These are phyloP conservation scores for Octomys mimax DNA, from an alignment of 2,797 vertebrate species.

Conservation along the genomic window DNA sequence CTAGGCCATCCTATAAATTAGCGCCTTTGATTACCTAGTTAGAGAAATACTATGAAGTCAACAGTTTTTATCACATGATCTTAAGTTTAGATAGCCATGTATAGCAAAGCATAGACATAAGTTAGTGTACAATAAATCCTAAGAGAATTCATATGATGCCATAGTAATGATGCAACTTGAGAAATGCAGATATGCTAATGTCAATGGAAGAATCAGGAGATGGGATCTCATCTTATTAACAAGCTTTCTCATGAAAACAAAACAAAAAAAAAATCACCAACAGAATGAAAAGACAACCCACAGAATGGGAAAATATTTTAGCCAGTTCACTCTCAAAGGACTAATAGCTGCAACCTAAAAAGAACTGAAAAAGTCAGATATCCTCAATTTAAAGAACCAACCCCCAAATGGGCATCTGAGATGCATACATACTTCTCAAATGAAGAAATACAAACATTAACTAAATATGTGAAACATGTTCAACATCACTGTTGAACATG, in stretches of 20 bases:
- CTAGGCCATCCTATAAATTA: not conserved
- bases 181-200: not conserved
- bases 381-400: not conserved
- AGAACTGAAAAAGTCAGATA: not conserved
- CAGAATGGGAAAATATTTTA: not conserved
- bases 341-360: not conserved
- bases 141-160: not conserved
- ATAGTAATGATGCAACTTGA: not conserved
- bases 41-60: not conserved
- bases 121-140: not conserved
- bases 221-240: no score
- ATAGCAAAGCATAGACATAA: not conserved
- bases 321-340: not conserved
- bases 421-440: not conserved
- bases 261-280: not conserved
- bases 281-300: not conserved
- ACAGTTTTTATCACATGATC: not conserved
- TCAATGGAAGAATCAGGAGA: not conserved
- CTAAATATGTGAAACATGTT: not conserved
- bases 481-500: not conserved
- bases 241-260: no score
- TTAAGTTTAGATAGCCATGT: not conserved
- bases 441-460: not conserved
- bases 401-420: not conserved
- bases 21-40: not conserved